Evolutionary conservation across 2,113 vertebrate genomes (phyloP), one percentile per base, ranked within the genome.

Genomic region (Cairina moschata): DNA sequence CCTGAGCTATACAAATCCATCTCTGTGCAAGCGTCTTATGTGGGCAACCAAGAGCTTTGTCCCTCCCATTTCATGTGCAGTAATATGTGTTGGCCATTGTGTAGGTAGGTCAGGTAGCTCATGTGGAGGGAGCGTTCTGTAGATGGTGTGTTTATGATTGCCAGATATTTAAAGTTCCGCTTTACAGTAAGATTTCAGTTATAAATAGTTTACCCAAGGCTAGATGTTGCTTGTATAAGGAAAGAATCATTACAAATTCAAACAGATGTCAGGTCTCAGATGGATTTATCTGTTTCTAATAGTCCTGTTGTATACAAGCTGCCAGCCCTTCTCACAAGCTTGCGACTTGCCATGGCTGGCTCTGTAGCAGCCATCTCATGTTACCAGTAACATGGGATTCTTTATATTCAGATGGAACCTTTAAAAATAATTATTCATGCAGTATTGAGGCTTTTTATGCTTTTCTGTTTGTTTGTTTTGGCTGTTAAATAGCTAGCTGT

Each of bases 321-420:
- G 42, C 34, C 67, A 75, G 76, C 20, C 62, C 44, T 65, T 40
- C 42, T 63, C 29, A 4, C 2, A 2, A 25, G 56, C 42, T 28
- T 83, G 18, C 28, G 4, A 0, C 9, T 52, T 48, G 29, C n/a
- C 15, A 2, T 3, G 54, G 23, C 50, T 66, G 48, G 44, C 11
- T 65, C 62, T 60, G 22, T 3, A 28, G 25, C 16, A 38, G n/a
- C 62, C 25, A 1, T 9, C 13, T n/a, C 28, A 2, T 2, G 0
- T 50, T 29, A 6, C n/a, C 54, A 6, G 31, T 21, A 18, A 59
- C 1, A 6, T 26, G 40, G 56, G 25, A 18, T 18, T 83, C 54
- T 50, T 50, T 23, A 50, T 50, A 50, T 50, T 50, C 48, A 50
- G 22, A 50, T 50, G 21, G 48, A 50, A 50, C 48, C 48, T 50